Base-by-base conservation (phyloP, 1,140 invertebrate species). In the Papilio helenus region DNA sequence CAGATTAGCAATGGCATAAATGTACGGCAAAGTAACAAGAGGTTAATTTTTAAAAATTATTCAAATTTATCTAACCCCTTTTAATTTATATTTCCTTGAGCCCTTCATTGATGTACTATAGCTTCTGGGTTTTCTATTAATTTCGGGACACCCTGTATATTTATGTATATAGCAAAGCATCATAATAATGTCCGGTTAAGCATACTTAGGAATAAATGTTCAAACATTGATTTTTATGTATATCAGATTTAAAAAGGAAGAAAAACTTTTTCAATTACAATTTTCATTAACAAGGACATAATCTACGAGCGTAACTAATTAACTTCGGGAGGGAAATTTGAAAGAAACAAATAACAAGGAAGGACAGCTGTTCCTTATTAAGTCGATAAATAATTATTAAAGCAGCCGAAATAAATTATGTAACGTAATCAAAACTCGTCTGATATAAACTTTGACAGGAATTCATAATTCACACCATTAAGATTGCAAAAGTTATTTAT, bases 341-440 rank as follows among this genome's bases (percentile, higher is more conserved):
- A 68, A 68, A 68, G 61, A 68, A 68, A 68, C 61, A 68, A 68
- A 68, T 68, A 68, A 68, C 61, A 68, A 68, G 61, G 26, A 68
- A 68, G 26, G 61, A 68, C 61, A 68, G 61, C 61, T 68, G 61
- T 26, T 16, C 61, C 61, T 68, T 68, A 68, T 68, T 68, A 68
- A 68, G 26, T 68, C 61, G 14, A 68, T 68, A 68, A 68, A 68
- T 68, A 68, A 68, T 68, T 68, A 68, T 65, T 68, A 68, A 68
- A 68, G 26, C 61, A 68, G 61, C 61, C 61, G 18, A 68, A 68
- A 68, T 68, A 34, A 68, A 68, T 68, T 68, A 68, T 68, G 12
- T 68, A 68, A 29, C 26, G 26, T 68, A 29, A 68, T 68, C 61
- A 68, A 29, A 68, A 68, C 58, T 61, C 58, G 58, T 23, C 58